Evolutionary conservation across 2,797 vertebrate genomes (phyloP), one percentile per base, ranked within the genome.

Genomic region (Sebastes matsubarae): DNA sequence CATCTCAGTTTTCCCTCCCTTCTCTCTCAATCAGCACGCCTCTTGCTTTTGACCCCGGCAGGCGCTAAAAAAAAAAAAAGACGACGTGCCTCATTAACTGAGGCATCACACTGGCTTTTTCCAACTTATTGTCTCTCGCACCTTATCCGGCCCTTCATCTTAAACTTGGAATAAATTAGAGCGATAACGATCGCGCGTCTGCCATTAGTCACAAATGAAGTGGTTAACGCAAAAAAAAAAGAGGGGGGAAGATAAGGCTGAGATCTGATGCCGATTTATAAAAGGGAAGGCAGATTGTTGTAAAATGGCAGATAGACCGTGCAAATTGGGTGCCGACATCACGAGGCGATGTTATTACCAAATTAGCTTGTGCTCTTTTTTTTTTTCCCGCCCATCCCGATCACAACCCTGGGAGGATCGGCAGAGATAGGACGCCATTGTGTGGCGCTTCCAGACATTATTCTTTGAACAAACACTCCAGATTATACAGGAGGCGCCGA

Each of bases 201-300:
- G 91, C 95, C 93, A 94, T 96, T 95, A 95, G 95, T 94, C 91
- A 93, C 94, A 95, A 95, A 96, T 96, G 93, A 95, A 96, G 95
- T 95, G 94, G 94, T 95, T 96, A 92, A 92, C 82, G 88, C 90
- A 75, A 77, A 88, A 85, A 65, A 79, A 25, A 88, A 86, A 59
- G 81, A 75, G 24, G 68, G 60, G 79, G 63, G 81, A 42, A 90
- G 95, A 95, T 94, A 94, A 95, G 92, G 82, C 85, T 72, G 86
- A 93, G 95, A 96, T 95, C 93, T 89, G 91, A 92, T 93, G 89
- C 82, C 42, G 84, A 93, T 91, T 94, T 89, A 93, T 93, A 92
- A 93, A 94, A 83, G 87, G 79, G 82, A 82, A 93, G 86, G 81
- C 80, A 87, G 88, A 90, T 92, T 88, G 91, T 88, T 82, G 87